Evolutionary conservation across 1,140 invertebrate species (phyloP).

Genomic region (Trachymyrmex cornetzi): DNA sequence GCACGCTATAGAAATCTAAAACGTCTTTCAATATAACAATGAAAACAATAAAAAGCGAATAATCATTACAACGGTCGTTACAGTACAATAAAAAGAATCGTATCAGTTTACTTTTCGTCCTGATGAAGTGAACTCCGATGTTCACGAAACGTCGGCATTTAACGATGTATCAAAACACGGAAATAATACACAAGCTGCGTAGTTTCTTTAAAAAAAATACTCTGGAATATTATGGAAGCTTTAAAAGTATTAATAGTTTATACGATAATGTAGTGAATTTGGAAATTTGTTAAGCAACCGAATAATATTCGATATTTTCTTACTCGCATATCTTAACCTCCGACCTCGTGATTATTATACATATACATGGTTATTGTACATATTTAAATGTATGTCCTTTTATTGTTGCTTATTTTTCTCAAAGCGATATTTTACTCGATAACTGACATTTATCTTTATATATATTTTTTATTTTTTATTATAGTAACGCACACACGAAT

Average conservation of each 20-base stretch:
- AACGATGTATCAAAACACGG: too few species aligned
- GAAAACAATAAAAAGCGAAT: neutral
- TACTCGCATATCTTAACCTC: neutral
- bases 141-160: too few species aligned
- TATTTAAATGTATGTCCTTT: neutral
- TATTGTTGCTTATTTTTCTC: neutral
- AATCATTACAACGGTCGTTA: too few species aligned
- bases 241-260: too few species aligned
- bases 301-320: neutral
- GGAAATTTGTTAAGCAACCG: too few species aligned
- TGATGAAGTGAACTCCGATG: too few species aligned
- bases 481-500: neutral
- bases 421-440: neutral
- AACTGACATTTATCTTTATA: slow-evolving; percentile 13
- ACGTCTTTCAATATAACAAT: neutral
- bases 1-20: neutral
- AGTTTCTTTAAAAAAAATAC: neutral
- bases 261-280: too few species aligned
- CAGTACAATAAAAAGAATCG: too few species aligned
- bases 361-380: too few species aligned
- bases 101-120: too few species aligned
- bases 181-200: too few species aligned
- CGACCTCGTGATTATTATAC: neutral
- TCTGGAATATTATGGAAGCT: too few species aligned
- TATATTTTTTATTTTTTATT: slow-evolving; percentile 23